phyloP scores from a whole-genome alignment of 2,888 invertebrate genomes.

The Fragum sueziense region DNA sequence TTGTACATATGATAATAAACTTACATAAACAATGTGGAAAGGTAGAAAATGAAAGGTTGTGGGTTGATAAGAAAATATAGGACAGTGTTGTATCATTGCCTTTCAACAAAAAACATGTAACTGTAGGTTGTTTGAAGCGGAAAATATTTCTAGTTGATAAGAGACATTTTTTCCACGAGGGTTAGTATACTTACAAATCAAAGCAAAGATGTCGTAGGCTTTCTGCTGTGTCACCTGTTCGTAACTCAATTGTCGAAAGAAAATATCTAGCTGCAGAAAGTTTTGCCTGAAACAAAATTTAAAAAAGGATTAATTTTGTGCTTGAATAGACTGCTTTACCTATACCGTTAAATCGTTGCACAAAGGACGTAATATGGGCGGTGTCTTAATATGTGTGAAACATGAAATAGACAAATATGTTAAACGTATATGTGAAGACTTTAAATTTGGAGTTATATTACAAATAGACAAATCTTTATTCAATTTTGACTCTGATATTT shows the following conservation, averaged over 20 bases:
- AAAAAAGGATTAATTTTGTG: neutral
- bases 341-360: too few species aligned
- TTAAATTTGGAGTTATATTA: conserved; percentile 14
- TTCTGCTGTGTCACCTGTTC: conserved; percentile 73
- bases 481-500: neutral
- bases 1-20: too few species aligned
- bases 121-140: too few species aligned
- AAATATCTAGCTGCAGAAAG: conserved; percentile 72
- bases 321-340: too few species aligned
- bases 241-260: conserved; percentile 73
- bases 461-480: conserved; percentile 1
- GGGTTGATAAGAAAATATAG: too few species aligned
- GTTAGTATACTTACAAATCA: conserved; percentile 71
- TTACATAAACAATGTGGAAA: too few species aligned
- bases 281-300: conserved; percentile 69
- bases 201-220: conserved; percentile 72
- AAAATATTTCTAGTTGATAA: too few species aligned
- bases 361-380: conserved; percentile 10
- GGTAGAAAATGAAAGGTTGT: too few species aligned
- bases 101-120: too few species aligned
- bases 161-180: too few species aligned
- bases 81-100: too few species aligned
- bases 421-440: neutral
- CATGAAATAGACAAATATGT: neutral
- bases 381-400: conserved; percentile 12